Percentiles rank a stretch among this genome's conserved stretches.
These are phyloP conservation scores for Antidorcas marsupialis DNA, from an alignment of 2,113 vertebrate species.

Conservation along the genomic window DNA sequence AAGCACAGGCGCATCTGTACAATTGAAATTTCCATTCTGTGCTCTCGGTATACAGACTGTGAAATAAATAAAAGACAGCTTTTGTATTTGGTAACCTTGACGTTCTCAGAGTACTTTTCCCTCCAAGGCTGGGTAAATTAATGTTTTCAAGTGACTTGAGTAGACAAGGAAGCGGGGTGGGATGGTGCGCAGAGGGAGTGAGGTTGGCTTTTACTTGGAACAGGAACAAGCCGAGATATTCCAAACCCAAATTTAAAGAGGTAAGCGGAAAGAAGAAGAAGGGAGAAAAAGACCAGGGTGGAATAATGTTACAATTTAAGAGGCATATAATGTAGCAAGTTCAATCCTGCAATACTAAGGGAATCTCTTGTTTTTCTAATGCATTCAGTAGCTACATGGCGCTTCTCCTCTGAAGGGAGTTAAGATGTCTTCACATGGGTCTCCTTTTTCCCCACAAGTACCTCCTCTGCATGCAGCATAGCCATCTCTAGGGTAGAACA, in stretches of 20 bases:
- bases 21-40: constrained; percentile 67
- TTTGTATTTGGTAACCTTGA: constrained; percentile 82
- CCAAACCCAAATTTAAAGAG: constrained; percentile 48
- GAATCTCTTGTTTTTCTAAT: background rate
- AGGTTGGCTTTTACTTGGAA: constrained; percentile 50
- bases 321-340: constrained; percentile 14
- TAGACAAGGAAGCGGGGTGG: background rate
- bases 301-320: constrained; percentile 51
- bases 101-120: constrained; percentile 76
- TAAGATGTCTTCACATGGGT: background rate
- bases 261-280: background rate
- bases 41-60: constrained; percentile 62
- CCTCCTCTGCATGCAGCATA: background rate
- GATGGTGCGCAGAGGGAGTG: background rate
- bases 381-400: background rate
- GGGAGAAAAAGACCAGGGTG: background rate
- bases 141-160: constrained; percentile 70
- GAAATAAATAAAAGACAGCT: constrained; percentile 78
- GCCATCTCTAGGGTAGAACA: background rate
- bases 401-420: background rate
- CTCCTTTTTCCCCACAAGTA: background rate
- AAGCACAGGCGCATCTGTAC: constrained; percentile 59
- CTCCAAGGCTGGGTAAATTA: constrained; percentile 75
- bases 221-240: constrained; percentile 53
- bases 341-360: background rate